Percentiles rank a stretch among this genome's conserved stretches.
Conservation (phyloP, 53 echinoderm and acorn worm species). For the Echinarachnius parma region DNA sequence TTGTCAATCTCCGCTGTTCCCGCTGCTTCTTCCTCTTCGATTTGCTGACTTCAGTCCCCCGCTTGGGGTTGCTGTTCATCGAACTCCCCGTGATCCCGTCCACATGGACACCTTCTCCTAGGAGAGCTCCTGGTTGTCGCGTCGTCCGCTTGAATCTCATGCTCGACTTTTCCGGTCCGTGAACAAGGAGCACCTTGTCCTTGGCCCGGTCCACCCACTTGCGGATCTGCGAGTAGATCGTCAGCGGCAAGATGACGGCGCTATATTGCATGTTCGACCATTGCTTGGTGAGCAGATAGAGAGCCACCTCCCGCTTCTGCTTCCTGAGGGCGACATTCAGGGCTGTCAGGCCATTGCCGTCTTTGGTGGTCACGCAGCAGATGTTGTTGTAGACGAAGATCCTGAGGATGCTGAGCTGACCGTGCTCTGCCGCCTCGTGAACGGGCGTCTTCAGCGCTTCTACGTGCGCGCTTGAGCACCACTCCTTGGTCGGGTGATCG, state of each 20-base stretch:
- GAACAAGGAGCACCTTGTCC: constrained; percentile 72
- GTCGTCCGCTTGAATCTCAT: constrained; percentile 54
- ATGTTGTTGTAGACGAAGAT: constrained; percentile 89
- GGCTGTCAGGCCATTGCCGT: constrained; percentile 83
- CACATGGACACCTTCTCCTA: constrained; percentile 81
- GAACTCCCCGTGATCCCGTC: constrained; percentile 76
- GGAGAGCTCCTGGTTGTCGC: constrained; percentile 61
- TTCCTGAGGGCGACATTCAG: constrained; percentile 78
- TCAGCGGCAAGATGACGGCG: constrained; percentile 71
- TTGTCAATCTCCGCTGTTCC: constrained; percentile 22
- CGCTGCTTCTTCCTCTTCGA: constrained; percentile 29
- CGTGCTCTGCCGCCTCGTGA: constrained; percentile 87
- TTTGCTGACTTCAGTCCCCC: constrained; percentile 16
- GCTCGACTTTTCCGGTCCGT: constrained; percentile 74
- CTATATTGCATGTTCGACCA: constrained; percentile 90
- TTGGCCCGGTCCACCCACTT: constrained; percentile 90
- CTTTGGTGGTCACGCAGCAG: constrained; percentile 86
- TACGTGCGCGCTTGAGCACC: constrained; percentile 78
- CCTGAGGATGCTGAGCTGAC: constrained; percentile 80
- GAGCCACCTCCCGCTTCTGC: constrained; percentile 78
- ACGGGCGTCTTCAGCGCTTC: constrained; percentile 80
- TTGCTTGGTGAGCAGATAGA: constrained; percentile 90
- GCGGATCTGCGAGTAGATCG: constrained; percentile 70
- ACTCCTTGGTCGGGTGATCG: constrained; percentile 86
- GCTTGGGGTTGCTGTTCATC: constrained; percentile 73